A percentile compares a stretch with the other conserved stretches of the same genome.
phyloP scores from a whole-genome alignment of 1,140 invertebrate genomes.

The Anoplolepis gracilipes region DNA sequence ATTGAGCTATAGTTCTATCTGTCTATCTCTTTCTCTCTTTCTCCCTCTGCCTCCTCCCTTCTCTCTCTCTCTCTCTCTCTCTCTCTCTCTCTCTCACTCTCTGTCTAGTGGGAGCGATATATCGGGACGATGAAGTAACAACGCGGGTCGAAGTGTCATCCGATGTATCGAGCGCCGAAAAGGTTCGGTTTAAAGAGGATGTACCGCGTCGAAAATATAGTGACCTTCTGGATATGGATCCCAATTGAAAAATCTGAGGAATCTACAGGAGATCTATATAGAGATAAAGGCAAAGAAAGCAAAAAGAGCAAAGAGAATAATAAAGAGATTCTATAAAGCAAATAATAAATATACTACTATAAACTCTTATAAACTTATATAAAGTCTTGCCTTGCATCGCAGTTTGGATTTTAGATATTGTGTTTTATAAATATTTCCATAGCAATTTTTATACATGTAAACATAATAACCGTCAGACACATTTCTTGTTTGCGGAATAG shows the following conservation, averaged over 20 bases:
- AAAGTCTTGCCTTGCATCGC: not conserved
- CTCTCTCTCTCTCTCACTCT: not conserved
- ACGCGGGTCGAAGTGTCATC: conserved; percentile 18
- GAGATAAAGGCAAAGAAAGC: conserved; percentile 32
- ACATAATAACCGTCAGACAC: not conserved
- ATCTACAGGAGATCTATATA: not conserved
- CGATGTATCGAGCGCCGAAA: conserved; percentile 31
- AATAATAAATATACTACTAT: conserved; percentile 15
- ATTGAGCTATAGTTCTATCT: not conserved
- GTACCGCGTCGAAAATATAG: conserved; percentile 7
- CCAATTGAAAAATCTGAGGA: not conserved
- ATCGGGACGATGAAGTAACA: conserved; percentile 21
- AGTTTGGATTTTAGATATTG: not conserved
- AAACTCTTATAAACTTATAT: no score
- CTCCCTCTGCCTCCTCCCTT: not conserved
- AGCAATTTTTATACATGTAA: not conserved
- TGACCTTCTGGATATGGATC: not conserved
- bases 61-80: not conserved
- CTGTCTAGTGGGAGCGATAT: not conserved
- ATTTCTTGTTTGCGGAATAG: not conserved
- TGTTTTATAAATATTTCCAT: not conserved
- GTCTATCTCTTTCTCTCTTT: not conserved
- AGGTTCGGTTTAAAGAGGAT: conserved; percentile 35
- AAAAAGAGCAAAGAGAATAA: conserved; percentile 8
- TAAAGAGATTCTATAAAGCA: not conserved